phyloP scores from a whole-genome alignment of 2,888 invertebrate species.

The Andrena bucephala region DNA sequence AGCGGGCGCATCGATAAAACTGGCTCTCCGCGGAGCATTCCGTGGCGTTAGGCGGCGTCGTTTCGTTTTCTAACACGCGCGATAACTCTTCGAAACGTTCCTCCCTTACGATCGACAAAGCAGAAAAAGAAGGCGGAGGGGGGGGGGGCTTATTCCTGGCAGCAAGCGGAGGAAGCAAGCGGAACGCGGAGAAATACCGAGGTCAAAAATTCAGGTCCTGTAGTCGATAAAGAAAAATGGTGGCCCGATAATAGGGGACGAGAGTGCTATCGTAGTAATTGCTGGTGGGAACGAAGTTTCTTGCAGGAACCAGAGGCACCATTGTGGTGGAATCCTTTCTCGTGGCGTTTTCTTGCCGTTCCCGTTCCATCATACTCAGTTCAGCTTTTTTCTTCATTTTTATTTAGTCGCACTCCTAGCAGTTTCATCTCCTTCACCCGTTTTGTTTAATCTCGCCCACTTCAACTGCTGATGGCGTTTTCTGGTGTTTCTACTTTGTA shows the following conservation, averaged over 20 bases:
- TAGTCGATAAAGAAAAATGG: slow-evolving; percentile 44
- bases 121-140: neutral
- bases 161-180: neutral
- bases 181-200: neutral
- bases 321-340: neutral
- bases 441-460: too few species aligned
- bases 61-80: slow-evolving; percentile 10
- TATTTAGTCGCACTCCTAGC: too few species aligned
- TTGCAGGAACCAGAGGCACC: neutral
- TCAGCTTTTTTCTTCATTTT: too few species aligned
- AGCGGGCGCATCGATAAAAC: slow-evolving; percentile 8
- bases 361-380: neutral
- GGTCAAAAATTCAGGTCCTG: slow-evolving; percentile 21
- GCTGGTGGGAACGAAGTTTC: slow-evolving; percentile 25
- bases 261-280: slow-evolving; percentile 37
- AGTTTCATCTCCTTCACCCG: too few species aligned
- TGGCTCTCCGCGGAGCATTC: neutral
- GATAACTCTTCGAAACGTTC: neutral
- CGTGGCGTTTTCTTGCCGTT: neutral
- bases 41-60: neutral
- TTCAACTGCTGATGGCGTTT: too few species aligned
- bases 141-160: slow-evolving; percentile 8
- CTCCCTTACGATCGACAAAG: neutral
- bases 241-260: slow-evolving; percentile 24
- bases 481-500: too few species aligned